Percentiles rank a stretch among this genome's conserved stretches.
Conservation (phyloP, 2,888 invertebrate species). For the Metacarcinus magister region DNA sequence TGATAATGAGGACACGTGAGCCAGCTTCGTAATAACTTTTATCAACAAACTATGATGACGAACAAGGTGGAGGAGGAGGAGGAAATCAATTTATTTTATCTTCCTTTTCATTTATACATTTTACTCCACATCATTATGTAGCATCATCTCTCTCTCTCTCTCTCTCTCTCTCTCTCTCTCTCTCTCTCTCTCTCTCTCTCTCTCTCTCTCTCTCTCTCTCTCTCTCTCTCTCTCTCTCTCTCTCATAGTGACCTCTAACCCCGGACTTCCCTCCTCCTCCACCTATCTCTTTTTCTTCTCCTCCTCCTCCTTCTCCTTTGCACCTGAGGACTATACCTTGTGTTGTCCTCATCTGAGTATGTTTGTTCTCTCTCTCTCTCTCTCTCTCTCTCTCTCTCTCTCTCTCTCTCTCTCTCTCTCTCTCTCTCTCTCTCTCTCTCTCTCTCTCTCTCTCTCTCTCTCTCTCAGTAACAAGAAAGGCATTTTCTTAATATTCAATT, state of each 20-base stretch:
- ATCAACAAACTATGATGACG: neutral
- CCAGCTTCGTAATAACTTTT: neutral
- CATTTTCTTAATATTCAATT: no score
- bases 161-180: neutral
- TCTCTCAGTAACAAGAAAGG: neutral
- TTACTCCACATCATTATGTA: neutral
- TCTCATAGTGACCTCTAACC: neutral
- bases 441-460: conserved; percentile 45
- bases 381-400: conserved; percentile 14
- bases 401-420: neutral
- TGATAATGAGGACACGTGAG: neutral
- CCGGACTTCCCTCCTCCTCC: conserved; percentile 17
- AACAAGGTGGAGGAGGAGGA: neutral
- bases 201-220: conserved; percentile 37
- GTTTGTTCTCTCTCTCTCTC: conserved; percentile 56
- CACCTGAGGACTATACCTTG: neutral
- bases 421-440: conserved; percentile 3
- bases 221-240: neutral
- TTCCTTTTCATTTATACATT: neutral
- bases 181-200: conserved; percentile 30
- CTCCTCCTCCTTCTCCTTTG: neutral
- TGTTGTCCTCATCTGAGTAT: neutral
- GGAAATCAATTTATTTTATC: neutral
- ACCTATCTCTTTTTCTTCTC: neutral
- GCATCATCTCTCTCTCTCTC: no score